Conservation (phyloP, 2,888 invertebrate species). For the Dione vanillae region DNA sequence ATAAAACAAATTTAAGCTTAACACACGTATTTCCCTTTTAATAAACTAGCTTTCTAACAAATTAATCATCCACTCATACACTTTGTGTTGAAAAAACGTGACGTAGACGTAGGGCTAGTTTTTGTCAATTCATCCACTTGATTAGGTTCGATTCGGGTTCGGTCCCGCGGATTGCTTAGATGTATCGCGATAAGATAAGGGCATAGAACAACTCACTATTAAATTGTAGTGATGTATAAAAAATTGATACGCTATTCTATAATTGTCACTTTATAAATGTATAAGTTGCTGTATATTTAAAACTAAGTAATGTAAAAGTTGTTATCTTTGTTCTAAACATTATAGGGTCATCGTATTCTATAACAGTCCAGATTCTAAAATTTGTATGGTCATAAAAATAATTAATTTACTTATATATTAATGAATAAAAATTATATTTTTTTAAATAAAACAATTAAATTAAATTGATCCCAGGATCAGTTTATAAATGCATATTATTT, state of each 20-base stretch:
- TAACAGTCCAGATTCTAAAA: too few relatives aligned
- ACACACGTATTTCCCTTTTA: neutral
- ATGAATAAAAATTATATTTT: too few relatives aligned
- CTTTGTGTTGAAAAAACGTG: conserved; percentile 8
- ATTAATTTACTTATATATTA: too few relatives aligned
- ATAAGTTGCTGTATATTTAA: too few relatives aligned
- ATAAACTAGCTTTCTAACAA: neutral
- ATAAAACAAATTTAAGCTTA: too few relatives aligned
- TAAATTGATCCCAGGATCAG: too few relatives aligned
- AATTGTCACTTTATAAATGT: neutral
- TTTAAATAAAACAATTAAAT: too few relatives aligned
- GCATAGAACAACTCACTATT: conserved; percentile 54
- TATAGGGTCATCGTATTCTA: too few relatives aligned
- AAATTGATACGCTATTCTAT: conserved; percentile 8
- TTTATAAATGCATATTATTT: too few relatives aligned
- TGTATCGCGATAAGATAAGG: conserved; percentile 55
- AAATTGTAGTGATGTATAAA: neutral
- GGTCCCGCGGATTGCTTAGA: conserved; percentile 45
- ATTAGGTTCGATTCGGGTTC: conserved; percentile 34
- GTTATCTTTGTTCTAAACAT: too few relatives aligned
- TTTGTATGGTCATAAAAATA: too few relatives aligned
- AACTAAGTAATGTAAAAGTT: too few relatives aligned
- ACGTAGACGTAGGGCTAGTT: conserved; percentile 21
- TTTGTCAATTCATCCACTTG: conserved; percentile 44
- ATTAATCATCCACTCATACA: neutral